These are phyloP conservation scores for Leptinotarsa lineolata DNA, from an alignment of 1,140 invertebrate genomes.

Conservation along the genomic window DNA sequence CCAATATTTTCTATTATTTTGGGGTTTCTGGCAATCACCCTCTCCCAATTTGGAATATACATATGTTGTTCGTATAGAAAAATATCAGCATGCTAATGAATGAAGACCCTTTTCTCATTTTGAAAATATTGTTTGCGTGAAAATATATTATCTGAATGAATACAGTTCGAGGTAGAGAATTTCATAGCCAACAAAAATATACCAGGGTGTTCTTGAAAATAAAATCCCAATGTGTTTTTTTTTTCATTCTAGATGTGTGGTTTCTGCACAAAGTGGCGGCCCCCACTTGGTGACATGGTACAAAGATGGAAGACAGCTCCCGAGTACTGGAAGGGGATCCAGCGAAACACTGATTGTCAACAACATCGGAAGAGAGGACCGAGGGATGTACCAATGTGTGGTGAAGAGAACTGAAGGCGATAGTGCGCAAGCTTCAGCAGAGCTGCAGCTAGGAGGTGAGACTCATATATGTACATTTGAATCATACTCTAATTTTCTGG, in stretches of 20 bases:
- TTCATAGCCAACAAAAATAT: too few relatives aligned
- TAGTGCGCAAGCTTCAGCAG: conserved; percentile 78
- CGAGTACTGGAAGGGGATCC: conserved; percentile 66
- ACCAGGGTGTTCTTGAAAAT: conserved; percentile 49
- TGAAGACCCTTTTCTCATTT: too few relatives aligned
- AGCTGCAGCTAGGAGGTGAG: conserved; percentile 80
- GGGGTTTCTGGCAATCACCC: too few relatives aligned
- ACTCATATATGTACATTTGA: neutral
- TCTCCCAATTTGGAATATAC: too few relatives aligned
- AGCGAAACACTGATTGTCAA: conserved; percentile 68
- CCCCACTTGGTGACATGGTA: conserved; percentile 61
- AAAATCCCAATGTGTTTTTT: neutral
- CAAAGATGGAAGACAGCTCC: conserved; percentile 74
- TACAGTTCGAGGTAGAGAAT: too few relatives aligned
- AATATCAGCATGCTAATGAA: too few relatives aligned
- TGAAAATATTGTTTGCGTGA: too few relatives aligned
- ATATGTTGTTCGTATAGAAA: too few relatives aligned
- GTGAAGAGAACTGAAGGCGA: conserved; percentile 75
- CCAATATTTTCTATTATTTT: too few relatives aligned
- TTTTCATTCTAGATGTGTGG: conserved; percentile 61
- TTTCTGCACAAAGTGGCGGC: conserved; percentile 55
- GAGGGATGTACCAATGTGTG: conserved; percentile 87
- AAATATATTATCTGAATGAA: too few relatives aligned
- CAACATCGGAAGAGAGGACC: conserved; percentile 73
- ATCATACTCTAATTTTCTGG: too few relatives aligned